Percentiles rank a stretch among this genome's conserved stretches.
phyloP scores from a whole-genome alignment of 2,797 vertebrate genomes.

The Diplodus sargus region DNA sequence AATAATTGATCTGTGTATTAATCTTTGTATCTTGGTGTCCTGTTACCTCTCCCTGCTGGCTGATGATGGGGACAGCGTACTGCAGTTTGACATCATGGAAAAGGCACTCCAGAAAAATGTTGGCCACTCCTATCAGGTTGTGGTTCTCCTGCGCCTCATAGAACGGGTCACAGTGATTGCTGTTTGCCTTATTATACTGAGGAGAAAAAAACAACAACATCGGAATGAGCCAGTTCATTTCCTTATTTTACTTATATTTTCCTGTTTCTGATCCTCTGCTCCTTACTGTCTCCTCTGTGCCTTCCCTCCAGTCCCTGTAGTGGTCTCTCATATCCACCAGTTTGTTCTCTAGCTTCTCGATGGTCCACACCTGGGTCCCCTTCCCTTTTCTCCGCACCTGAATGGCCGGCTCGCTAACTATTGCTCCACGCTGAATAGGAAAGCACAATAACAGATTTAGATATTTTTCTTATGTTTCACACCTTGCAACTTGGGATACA shows the following conservation, averaged over 20 bases:
- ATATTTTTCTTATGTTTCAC: neutral
- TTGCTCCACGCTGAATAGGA: constrained; percentile 89
- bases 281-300: constrained; percentile 85
- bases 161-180: constrained; percentile 92
- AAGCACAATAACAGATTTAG: constrained; percentile 7
- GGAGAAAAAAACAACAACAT: constrained; percentile 2
- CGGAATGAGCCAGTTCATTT: neutral
- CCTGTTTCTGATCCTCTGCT: neutral
- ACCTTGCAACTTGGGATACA: neutral
- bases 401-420: constrained; percentile 98
- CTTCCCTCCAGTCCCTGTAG: constrained; percentile 97
- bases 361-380: constrained; percentile 97
- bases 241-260: neutral
- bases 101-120: constrained; percentile 97
- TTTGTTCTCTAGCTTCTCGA: constrained; percentile 98
- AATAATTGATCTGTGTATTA: constrained; percentile 6
- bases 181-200: constrained; percentile 86
- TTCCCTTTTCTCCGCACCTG: constrained; percentile 94
- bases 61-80: constrained; percentile 98
- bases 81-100: constrained; percentile 96
- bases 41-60: constrained; percentile 97
- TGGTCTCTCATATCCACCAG: constrained; percentile 98
- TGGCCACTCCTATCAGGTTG: constrained; percentile 97
- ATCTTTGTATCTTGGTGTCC: constrained; percentile 1
- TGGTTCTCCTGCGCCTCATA: constrained; percentile 98